Base-by-base conservation (phyloP, 35 echinoderm and acorn worm genomes). In the Diadema setosum region DNA sequence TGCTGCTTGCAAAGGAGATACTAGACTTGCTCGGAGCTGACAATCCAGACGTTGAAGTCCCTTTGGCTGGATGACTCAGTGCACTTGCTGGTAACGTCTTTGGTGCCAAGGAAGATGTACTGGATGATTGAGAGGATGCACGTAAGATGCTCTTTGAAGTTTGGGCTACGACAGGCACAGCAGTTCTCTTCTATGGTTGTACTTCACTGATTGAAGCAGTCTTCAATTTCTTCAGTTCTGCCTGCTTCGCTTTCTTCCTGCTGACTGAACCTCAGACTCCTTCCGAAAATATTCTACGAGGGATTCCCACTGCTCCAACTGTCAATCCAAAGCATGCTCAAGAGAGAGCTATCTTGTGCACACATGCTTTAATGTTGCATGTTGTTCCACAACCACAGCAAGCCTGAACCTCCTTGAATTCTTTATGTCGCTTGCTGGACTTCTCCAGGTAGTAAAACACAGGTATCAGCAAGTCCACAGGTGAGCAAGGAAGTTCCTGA, bases 381-480 rank as follows among this genome's bases (percentile, higher is more conserved):
- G 89, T 18, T 75, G 17, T n/a, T 84, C 40, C 2, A 78, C 70
- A 46, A n/a, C 60, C 48, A 58, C 89, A 91, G 2, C 80, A 36
- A 14, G 21, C 64, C 46, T 91, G 81, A 8, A 91, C 36, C 2
- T 50, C 43, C 33, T 84, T 65, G 39, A 84, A 75, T 17, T 26
- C 82, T 44, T 91, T 85, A 46, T 91, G 42, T 18, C 81, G 58
- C 45, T 91, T 91, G 37, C 24, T 52, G 14, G 81, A 84, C 33
- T 91, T 91, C 48, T 84, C 82, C 42, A 91, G 43, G 17, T 84
- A 91, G 76, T 91, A 91, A 49, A 39, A 91, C 2, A 85, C 75
- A 4, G 61, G 42, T n/a, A 92, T 67, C 14, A 92, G 55, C 7
- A 92, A 23, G 30, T 86, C 64, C 9, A 81, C 89, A 39, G 82